These are phyloP conservation scores for Amphiprion percula DNA, from an alignment of 2,113 vertebrate species.

Conservation along the genomic window DNA sequence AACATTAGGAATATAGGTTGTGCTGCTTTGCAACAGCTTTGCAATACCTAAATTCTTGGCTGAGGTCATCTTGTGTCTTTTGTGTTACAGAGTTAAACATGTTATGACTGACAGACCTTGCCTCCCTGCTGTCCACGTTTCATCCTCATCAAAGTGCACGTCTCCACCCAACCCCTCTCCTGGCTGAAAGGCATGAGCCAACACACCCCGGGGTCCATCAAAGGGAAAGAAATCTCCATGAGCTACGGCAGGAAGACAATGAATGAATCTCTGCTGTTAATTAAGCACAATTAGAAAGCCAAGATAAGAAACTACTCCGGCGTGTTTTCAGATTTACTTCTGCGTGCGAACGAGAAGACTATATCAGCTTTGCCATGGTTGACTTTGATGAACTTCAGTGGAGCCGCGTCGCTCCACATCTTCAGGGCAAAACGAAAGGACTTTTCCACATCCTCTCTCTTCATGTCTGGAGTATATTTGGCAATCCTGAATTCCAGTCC, in stretches of 20 bases:
- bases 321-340: constrained; percentile 53
- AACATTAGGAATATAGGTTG: too few relatives aligned
- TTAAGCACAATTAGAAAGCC: background rate
- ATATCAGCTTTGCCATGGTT: constrained; percentile 64
- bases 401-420: constrained; percentile 66
- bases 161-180: constrained; percentile 75
- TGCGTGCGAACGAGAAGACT: constrained; percentile 64
- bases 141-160: constrained; percentile 79
- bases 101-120: constrained; percentile 55
- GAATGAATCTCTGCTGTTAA: background rate
- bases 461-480: constrained; percentile 76
- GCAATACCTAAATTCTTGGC: background rate
- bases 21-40: background rate
- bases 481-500: constrained; percentile 45
- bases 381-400: constrained; percentile 68
- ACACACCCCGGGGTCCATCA: constrained; percentile 64
- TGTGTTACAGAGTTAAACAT: too few relatives aligned
- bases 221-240: constrained; percentile 78
- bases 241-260: constrained; percentile 25
- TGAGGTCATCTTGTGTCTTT: background rate
- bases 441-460: constrained; percentile 66
- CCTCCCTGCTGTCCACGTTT: constrained; percentile 62
- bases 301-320: background rate
- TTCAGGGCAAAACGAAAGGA: constrained; percentile 57
- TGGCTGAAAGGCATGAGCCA: constrained; percentile 73